These are phyloP conservation scores for Podotricha telesiphe DNA, from an alignment of 2,888 invertebrate species.

Conservation along the genomic window DNA sequence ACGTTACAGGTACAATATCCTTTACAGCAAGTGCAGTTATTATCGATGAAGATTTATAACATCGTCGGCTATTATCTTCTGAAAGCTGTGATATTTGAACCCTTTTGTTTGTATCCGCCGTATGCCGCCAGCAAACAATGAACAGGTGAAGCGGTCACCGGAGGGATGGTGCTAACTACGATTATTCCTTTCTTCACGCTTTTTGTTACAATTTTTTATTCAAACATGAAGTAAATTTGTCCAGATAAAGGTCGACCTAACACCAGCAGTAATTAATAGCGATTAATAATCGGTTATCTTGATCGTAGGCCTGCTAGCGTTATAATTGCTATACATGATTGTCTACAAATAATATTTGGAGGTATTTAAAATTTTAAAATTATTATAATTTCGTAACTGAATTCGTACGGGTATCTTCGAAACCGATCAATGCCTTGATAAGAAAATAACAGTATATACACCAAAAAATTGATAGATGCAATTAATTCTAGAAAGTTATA, in stretches of 20 bases:
- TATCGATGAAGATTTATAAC: constrained; percentile 76
- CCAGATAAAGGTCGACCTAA: constrained; percentile 81
- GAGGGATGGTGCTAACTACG: constrained; percentile 57
- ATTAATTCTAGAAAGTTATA: background rate
- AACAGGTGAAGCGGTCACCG: constrained; percentile 75
- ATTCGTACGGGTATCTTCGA: constrained; percentile 32
- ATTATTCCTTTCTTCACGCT: constrained; percentile 77
- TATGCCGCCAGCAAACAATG: constrained; percentile 75
- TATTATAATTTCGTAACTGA: constrained; percentile 35
- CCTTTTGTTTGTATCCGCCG: constrained; percentile 78
- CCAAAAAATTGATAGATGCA: background rate
- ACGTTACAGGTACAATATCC: constrained; percentile 67
- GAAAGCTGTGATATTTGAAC: constrained; percentile 81
- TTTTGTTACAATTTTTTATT: constrained; percentile 74
- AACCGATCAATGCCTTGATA: constrained; percentile 8
- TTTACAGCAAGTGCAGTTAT: constrained; percentile 78
- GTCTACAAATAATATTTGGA: constrained; percentile 45
- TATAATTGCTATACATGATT: constrained; percentile 64
- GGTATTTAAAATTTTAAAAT: constrained; percentile 38
- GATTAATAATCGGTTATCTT: constrained; percentile 83
- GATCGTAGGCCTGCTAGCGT: constrained; percentile 70
- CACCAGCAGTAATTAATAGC: constrained; percentile 83
- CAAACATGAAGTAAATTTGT: constrained; percentile 71
- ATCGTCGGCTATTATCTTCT: constrained; percentile 70
- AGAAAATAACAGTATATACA: constrained; percentile 7